Evolutionary conservation across 2,888 invertebrate genomes (phyloP).

Genomic region (Poecilus cupreus): DNA sequence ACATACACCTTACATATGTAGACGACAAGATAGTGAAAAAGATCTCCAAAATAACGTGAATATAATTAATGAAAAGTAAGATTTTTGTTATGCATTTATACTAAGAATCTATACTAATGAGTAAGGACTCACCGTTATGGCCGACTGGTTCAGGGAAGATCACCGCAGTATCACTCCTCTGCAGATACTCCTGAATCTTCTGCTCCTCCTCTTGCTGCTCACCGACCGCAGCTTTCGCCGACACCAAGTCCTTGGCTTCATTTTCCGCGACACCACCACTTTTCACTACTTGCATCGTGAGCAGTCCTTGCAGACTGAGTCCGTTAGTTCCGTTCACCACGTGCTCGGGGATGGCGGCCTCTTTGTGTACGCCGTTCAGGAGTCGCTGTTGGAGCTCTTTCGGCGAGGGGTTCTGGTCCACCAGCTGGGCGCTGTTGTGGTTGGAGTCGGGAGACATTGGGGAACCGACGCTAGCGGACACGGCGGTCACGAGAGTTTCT

Average conservation of each 20-base stretch:
- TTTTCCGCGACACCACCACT: conserved; percentile 67
- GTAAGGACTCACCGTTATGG: conserved; percentile 61
- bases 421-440: conserved; percentile 68
- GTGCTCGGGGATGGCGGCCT: conserved; percentile 67
- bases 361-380: conserved; percentile 65
- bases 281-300: conserved; percentile 60
- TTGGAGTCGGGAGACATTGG: conserved; percentile 69
- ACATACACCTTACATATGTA: too few relatives aligned
- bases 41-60: too few relatives aligned
- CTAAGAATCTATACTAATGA: neutral
- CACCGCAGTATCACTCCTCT: conserved; percentile 74
- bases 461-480: conserved; percentile 63
- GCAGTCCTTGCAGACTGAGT: conserved; percentile 65
- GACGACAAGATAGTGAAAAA: too few relatives aligned
- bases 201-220: conserved; percentile 68
- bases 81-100: too few relatives aligned
- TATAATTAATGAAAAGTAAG: too few relatives aligned
- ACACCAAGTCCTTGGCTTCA: conserved; percentile 64
- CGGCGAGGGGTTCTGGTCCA: conserved; percentile 61
- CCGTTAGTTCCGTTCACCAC: conserved; percentile 64
- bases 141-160: conserved; percentile 74
- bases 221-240: conserved; percentile 66
- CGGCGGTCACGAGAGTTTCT: conserved; percentile 66
- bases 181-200: conserved; percentile 73
- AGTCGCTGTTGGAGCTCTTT: conserved; percentile 62